Percentiles rank a stretch among this genome's conserved stretches.
Evolutionary conservation across 2,113 vertebrate species (phyloP).

Genomic region (Gulo gulo): DNA sequence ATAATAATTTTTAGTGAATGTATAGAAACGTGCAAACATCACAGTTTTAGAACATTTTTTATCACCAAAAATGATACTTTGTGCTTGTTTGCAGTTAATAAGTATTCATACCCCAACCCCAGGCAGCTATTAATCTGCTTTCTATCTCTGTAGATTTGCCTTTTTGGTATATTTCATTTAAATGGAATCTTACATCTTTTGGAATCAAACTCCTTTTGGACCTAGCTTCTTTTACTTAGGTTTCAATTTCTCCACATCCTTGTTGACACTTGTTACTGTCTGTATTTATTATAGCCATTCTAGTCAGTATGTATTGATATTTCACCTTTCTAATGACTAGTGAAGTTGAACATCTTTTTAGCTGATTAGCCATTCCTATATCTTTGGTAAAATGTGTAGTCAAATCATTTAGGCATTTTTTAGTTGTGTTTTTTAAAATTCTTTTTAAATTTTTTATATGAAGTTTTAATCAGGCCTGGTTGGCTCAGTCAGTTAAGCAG

Average conservation of each 20-base stretch:
- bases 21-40: neutral
- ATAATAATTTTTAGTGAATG: neutral
- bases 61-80: neutral
- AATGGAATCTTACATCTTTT: neutral
- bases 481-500: too few species aligned
- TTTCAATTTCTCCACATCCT: neutral
- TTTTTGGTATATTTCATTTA: conserved; percentile 35
- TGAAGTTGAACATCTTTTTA: neutral
- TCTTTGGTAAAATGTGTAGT: conserved; percentile 17
- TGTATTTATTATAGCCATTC: neutral
- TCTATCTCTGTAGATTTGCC: neutral
- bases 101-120: neutral
- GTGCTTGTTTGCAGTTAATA: neutral
- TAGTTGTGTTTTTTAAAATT: neutral
- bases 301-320: neutral
- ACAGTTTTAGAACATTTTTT: conserved; percentile 15
- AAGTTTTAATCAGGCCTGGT: neutral
- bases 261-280: neutral
- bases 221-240: neutral
- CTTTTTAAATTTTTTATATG: conserved; percentile 4
- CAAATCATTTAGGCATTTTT: neutral
- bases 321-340: neutral
- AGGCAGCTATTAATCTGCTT: neutral
- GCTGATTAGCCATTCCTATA: neutral
- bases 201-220: neutral